Evolutionary conservation across 2,888 invertebrate genomes (phyloP).

Genomic region (Autographa gamma): DNA sequence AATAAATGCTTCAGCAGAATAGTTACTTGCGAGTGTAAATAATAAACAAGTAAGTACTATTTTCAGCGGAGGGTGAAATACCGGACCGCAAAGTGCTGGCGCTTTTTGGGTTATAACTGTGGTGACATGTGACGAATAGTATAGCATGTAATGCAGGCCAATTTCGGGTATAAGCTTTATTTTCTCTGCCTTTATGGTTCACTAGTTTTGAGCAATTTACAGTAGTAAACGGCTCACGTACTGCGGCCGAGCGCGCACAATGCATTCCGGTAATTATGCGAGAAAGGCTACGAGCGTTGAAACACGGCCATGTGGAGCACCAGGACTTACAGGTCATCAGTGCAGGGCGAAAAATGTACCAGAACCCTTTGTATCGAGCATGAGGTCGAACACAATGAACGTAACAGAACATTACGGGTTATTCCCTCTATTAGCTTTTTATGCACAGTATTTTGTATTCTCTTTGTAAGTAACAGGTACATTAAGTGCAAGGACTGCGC

Average conservation of each 20-base stretch:
- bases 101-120: constrained; percentile 25
- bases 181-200: constrained; percentile 69
- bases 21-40: constrained; percentile 25
- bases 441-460: not conserved
- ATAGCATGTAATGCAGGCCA: constrained; percentile 42
- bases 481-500: not conserved
- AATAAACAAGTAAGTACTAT: constrained; percentile 29
- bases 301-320: constrained; percentile 58
- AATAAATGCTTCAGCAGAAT: constrained; percentile 12
- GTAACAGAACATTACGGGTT: constrained; percentile 29
- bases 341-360: constrained; percentile 51
- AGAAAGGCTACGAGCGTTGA: constrained; percentile 73
- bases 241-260: constrained; percentile 74
- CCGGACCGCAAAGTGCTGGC: constrained; percentile 31
- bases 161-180: constrained; percentile 67
- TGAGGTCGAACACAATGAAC: constrained; percentile 36
- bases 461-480: not conserved
- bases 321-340: constrained; percentile 49
- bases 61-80: constrained; percentile 21
- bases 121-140: constrained; percentile 41
- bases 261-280: constrained; percentile 85
- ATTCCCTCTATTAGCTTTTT: constrained; percentile 32
- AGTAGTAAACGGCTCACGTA: constrained; percentile 76
- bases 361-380: constrained; percentile 31
- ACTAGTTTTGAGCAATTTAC: constrained; percentile 77